Evolutionary conservation across 2,888 invertebrate genomes (phyloP), one percentile per base, ranked within the genome.

Genomic region (Horisme vitalbata): DNA sequence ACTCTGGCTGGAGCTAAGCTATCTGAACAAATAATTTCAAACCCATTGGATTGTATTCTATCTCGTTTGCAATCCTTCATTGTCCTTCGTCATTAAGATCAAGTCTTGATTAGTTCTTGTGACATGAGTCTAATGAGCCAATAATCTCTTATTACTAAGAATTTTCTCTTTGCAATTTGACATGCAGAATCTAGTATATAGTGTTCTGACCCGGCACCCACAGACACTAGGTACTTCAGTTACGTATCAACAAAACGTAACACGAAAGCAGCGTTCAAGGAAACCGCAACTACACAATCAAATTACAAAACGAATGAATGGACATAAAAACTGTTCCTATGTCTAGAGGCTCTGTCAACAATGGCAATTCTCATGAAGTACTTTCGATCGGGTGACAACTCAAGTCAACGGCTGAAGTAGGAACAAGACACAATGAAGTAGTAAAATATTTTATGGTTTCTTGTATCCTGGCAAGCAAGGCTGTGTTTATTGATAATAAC

Each of bases 341-440:
- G 57, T 59, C 44, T 59, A 41, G 49, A 51, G 30, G 41, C 46
- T 35, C 34, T 38, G 33, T 51, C 57, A 60, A 73, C 71, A 71
- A 71, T 69, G 57, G 46, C 64, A 65, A 66, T 64, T 63, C 63
- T 52, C 61, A 61, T 52, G 57, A 61, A 65, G 47, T 45, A 45
- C 28, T 34, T 30, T 39, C 30, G 38, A 55, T 48, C 41, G 43
- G 27, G 27, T 34, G 45, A 45, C 52, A 47, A 45, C 14, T 33
- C 31, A 14, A 41, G 21, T 21, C 37, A 39, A 37, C 35, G 36
- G n/a, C 26, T 23, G 26, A 41, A 32, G 44, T 26, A 41, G 31
- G 13, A 45, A 30, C 46, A 62, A n/a, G n/a, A n/a, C n/a, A 72
- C 72, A 71, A 74, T 70, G 65, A 52, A 55, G 59, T 55, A 43